phyloP scores from a whole-genome alignment of 2,797 vertebrate species.

The Gymnocypris eckloni region DNA sequence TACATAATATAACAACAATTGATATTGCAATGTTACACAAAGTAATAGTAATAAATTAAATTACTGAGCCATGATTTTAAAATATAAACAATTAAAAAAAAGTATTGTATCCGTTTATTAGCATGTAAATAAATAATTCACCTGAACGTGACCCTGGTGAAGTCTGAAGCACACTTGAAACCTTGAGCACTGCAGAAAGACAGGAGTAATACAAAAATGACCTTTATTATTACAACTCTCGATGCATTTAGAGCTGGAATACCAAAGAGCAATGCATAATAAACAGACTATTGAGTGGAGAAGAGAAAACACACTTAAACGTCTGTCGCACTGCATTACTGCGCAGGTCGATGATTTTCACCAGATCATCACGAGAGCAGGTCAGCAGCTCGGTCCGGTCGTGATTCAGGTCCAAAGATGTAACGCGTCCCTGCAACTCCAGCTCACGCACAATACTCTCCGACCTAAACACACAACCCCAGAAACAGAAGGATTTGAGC shows the following conservation, averaged over 20 bases:
- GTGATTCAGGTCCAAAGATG: slow-evolving; percentile 92
- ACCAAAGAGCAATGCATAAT: background rate
- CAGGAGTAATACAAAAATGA: background rate
- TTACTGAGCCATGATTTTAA: too few species aligned
- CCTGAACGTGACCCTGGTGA: slow-evolving; percentile 97
- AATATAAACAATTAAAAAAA: too few species aligned
- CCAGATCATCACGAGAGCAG: slow-evolving; percentile 92
- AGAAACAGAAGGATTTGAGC: background rate
- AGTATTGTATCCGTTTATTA: too few species aligned
- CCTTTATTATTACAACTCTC: too few species aligned
- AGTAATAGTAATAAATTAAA: too few species aligned
- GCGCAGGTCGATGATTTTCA: slow-evolving; percentile 94
- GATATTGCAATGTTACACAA: background rate
- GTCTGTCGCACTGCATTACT: slow-evolving; percentile 84
- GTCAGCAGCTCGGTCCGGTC: slow-evolving; percentile 92
- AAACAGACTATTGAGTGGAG: background rate
- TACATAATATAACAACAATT: background rate
- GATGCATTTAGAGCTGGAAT: background rate
- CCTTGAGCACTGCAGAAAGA: slow-evolving; percentile 83
- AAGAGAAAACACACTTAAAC: slow-evolving; percentile 78
- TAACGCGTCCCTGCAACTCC: slow-evolving; percentile 92
- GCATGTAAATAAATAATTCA: slow-evolving; percentile 61
- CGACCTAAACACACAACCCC: slow-evolving; percentile 74
- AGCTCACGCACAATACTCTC: slow-evolving; percentile 91
- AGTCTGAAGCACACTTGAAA: slow-evolving; percentile 97